Base-by-base conservation (phyloP, 2,888 invertebrate genomes). In the Hyalella azteca region DNA sequence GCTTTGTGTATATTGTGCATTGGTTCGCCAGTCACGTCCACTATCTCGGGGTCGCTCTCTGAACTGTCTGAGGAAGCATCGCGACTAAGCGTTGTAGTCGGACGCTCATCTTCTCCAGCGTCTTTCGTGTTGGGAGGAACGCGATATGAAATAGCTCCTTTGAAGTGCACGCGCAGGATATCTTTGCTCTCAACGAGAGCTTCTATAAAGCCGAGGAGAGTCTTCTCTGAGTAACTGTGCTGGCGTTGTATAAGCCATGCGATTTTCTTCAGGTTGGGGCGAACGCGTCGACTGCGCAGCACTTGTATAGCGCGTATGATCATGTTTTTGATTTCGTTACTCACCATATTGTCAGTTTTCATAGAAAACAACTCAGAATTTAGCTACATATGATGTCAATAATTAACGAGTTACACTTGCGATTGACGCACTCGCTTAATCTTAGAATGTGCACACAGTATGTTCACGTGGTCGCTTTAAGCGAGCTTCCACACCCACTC, bases 291-390 rank as follows among this genome's bases (percentile, higher is more conserved):
- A 50, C 82, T 80, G 66, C 84, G 78, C 59, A 84, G 76, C 36
- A 84, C 84, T 19, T 82, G 82, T 50, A 84, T 84, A 15, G 82
- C 84, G 54, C 82, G 79, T 36, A 81, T 79, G n/a, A 84, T 82
- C 11, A 84, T 81, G 49, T 84, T 82, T 41, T 79, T 82, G 40
- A n/a, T n/a, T n/a, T n/a, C n/a, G n/a, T n/a, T n/a, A 66, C 39
- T 36, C 66, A 29, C 11, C 19, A 66, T 19, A 66, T 2, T 66
- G 13, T 22, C 19, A 66, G 19, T 22, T 39, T 1, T 19, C 19
- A 4, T 45, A 45, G 45, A 9, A 45, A 45, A 11, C 11, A 36
- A n/a, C n/a, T n/a, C n/a, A n/a, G n/a, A n/a, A n/a, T n/a, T n/a
- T n/a, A n/a, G n/a, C n/a, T n/a, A n/a, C n/a, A n/a, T n/a, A n/a